These are phyloP conservation scores for Drosophila cardini DNA, from an alignment of 1,140 invertebrate genomes.

Conservation along the genomic window DNA sequence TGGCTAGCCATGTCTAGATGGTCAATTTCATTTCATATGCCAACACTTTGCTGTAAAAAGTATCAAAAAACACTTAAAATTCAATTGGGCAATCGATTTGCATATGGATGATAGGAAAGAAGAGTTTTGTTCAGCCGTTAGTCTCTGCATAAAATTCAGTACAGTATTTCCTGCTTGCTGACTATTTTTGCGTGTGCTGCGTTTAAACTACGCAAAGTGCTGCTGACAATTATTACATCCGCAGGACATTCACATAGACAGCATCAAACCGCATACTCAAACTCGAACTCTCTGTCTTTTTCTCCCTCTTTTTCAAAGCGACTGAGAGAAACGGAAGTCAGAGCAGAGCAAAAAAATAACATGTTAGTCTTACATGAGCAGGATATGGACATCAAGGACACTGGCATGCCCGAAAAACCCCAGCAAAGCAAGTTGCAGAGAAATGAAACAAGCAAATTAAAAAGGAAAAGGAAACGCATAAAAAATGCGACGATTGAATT, in stretches of 20 bases:
- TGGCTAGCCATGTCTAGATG: slow-evolving; percentile 7
- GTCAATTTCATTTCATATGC: slow-evolving; percentile 32
- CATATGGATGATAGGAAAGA: slow-evolving; percentile 29
- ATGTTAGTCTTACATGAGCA: slow-evolving; percentile 40
- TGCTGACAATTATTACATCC: slow-evolving; percentile 82
- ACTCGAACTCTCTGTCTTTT: slow-evolving; percentile 28
- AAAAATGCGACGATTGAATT: slow-evolving; percentile 79
- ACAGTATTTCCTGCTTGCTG: slow-evolving; percentile 68
- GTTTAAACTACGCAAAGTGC: slow-evolving; percentile 76
- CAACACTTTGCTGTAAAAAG: slow-evolving; percentile 35
- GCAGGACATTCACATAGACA: slow-evolving; percentile 60
- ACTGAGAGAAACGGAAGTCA: slow-evolving; percentile 52
- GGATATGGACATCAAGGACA: slow-evolving; percentile 14
- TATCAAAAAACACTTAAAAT: slow-evolving; percentile 47
- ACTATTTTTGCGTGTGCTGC: slow-evolving; percentile 63
- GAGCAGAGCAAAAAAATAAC: slow-evolving; percentile 53
- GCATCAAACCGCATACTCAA: slow-evolving; percentile 11
- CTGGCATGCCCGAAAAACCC: neutral
- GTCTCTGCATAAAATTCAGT: slow-evolving; percentile 72
- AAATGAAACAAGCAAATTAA: slow-evolving; percentile 71
- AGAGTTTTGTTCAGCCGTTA: slow-evolving; percentile 6
- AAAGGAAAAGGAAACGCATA: slow-evolving; percentile 78
- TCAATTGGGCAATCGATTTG: slow-evolving; percentile 52
- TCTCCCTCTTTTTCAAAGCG: no score
- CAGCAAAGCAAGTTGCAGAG: neutral